A percentile compares a stretch with the other conserved stretches of the same genome.
phyloP scores from a whole-genome alignment of 2,888 invertebrate genomes.

The Entomobrya proxima region DNA sequence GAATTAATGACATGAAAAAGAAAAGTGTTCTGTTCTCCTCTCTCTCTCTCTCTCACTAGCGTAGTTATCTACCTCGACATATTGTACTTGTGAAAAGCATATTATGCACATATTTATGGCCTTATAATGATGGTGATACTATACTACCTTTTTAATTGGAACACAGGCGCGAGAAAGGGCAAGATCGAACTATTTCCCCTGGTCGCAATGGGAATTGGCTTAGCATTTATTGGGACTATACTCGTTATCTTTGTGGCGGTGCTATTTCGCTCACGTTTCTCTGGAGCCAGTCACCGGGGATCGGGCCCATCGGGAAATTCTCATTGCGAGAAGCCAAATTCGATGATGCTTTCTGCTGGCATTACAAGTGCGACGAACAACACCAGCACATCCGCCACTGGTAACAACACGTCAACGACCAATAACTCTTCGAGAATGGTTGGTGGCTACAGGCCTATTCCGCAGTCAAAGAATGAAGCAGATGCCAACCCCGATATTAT shows the following conservation, averaged over 20 bases:
- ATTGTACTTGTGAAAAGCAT: not conserved
- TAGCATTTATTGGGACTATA: constrained; percentile 74
- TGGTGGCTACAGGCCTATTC: constrained; percentile 71
- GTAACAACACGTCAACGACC: constrained; percentile 68
- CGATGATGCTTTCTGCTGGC: constrained; percentile 63
- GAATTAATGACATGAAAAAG: constrained; percentile 57
- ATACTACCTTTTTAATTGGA: constrained; percentile 59
- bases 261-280: constrained; percentile 74
- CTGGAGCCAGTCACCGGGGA: constrained; percentile 63
- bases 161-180: constrained; percentile 73
- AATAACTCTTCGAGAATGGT: constrained; percentile 66
- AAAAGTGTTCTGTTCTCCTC: not conserved
- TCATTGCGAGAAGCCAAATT: constrained; percentile 72
- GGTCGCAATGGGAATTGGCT: constrained; percentile 74
- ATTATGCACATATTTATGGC: constrained; percentile 12
- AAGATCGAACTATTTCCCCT: constrained; percentile 75
- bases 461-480: constrained; percentile 72
- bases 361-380: constrained; percentile 61
- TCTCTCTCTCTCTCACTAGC: not conserved
- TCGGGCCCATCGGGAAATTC: constrained; percentile 70
- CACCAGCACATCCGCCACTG: constrained; percentile 56
- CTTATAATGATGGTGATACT: constrained; percentile 18
- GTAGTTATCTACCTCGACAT: not conserved
- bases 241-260: constrained; percentile 74
- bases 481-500: constrained; percentile 75